A percentile compares a stretch with the other conserved stretches of the same genome.
phyloP scores from a whole-genome alignment of 2,888 invertebrate species.

The Parnassius mnemosyne region DNA sequence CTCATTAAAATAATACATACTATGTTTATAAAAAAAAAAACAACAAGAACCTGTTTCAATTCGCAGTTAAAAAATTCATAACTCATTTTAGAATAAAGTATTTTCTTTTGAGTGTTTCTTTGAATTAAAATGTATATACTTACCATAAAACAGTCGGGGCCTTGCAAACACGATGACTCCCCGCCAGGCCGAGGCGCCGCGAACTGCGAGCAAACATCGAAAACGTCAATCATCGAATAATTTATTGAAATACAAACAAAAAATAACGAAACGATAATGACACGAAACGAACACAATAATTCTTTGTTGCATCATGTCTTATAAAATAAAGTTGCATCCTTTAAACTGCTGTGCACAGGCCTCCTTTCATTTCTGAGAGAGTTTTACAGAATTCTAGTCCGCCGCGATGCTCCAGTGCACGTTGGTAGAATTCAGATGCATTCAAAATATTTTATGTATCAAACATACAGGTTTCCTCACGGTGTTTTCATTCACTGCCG shows the following conservation, averaged over 20 bases:
- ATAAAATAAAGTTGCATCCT: not conserved
- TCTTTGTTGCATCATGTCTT: constrained; percentile 2
- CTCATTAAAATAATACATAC: too few relatives aligned
- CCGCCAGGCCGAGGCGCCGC: constrained; percentile 82
- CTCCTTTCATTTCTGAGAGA: too few relatives aligned
- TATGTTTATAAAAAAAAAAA: too few relatives aligned
- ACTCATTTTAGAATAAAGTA: constrained; percentile 6
- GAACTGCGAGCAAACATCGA: constrained; percentile 81
- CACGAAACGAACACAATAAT: constrained; percentile 13
- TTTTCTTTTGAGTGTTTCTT: constrained; percentile 21
- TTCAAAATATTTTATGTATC: too few relatives aligned
- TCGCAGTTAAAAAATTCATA: not conserved
- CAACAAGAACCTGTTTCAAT: too few relatives aligned
- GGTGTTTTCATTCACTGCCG: too few relatives aligned
- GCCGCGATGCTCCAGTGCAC: too few relatives aligned
- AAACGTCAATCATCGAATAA: constrained; percentile 47
- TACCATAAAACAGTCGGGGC: constrained; percentile 87
- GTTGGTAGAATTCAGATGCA: too few relatives aligned
- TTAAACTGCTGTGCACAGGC: not conserved
- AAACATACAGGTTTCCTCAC: too few relatives aligned
- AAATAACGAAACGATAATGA: constrained; percentile 17
- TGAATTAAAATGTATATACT: constrained; percentile 51
- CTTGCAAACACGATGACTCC: constrained; percentile 84
- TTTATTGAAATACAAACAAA: constrained; percentile 22
- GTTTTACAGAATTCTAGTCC: too few relatives aligned